Conservation (phyloP, 2,888 invertebrate species). For the Hemistola chrysoprasaria region DNA sequence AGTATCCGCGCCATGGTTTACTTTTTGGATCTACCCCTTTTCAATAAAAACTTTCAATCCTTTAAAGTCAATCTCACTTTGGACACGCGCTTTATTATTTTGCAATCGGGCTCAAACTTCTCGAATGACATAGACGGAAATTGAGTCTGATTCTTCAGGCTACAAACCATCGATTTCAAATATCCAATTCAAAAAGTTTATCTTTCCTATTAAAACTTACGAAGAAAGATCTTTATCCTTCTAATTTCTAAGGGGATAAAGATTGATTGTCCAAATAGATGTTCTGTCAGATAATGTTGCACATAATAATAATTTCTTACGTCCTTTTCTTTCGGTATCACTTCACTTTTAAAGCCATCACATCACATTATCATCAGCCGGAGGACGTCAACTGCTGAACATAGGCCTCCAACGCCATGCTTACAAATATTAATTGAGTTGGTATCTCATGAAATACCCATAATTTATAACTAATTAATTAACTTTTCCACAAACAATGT, state of each 20-base stretch:
- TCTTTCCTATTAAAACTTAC: slow-evolving; percentile 19
- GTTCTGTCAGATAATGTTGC: too few relatives aligned
- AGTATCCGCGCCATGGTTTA: slow-evolving; percentile 78
- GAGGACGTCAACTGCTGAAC: too few relatives aligned
- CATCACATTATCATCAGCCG: too few relatives aligned
- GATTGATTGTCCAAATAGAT: too few relatives aligned
- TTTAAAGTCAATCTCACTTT: slow-evolving; percentile 57
- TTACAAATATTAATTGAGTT: too few relatives aligned
- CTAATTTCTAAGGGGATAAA: too few relatives aligned
- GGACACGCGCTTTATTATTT: slow-evolving; percentile 44
- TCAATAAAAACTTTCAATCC: slow-evolving; percentile 73
- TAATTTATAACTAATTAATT: slow-evolving; percentile 11
- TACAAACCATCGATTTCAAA: slow-evolving; percentile 31
- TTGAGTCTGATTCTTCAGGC: slow-evolving; percentile 31
- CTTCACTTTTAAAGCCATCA: too few relatives aligned
- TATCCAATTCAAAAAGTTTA: slow-evolving; percentile 16
- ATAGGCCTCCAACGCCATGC: too few relatives aligned
- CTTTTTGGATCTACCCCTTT: slow-evolving; percentile 64
- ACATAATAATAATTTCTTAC: too few relatives aligned
- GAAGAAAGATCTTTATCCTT: not conserved
- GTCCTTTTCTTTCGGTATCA: too few relatives aligned
- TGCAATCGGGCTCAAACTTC: slow-evolving; percentile 28
- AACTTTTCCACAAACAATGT: slow-evolving; percentile 21
- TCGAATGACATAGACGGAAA: slow-evolving; percentile 38
- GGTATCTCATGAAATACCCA: slow-evolving; percentile 1